Base-by-base conservation (phyloP, 2,888 invertebrate genomes). In the Orthonychiurus folsomi region DNA sequence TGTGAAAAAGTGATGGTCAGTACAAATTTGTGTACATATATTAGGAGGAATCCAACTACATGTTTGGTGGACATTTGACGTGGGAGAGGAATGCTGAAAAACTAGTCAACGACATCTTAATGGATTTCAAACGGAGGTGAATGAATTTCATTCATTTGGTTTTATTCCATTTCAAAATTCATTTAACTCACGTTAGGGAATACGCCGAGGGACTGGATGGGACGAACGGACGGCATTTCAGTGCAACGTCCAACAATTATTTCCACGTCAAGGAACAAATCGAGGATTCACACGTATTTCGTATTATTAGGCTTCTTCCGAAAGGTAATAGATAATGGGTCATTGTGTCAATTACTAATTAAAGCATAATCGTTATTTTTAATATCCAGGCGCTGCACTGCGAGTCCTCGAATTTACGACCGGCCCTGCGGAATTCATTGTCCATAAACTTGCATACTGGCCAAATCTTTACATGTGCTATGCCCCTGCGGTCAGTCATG, bases 231-330 rank as follows among this genome's bases (percentile, higher is more conserved):
- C 37, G 37, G 15, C 9, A 37, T 37, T 37, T 37, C 37, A 9
- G 5, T 5, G 37, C 37, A 5, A 37, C 37, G 15, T 37, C 37
- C 15, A 5, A 9, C 15, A n/a, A 86, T 74, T 86, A 86, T 72
- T 83, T 88, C 73, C 74, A 78, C 1, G 83, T 83, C 1, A 82
- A 82, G 72, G 73, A 80, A 1, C 75, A 78, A 20, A 85, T 89
- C 52, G 78, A 81, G 3, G 69, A 78, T 0, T 86, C 87, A 0
- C 79, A 82, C 65, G 83, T 89, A 0, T 88, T 84, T 73, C 76
- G 82, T 68, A 79, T 87, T 5, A 82, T 90, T 15, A 79, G 81
- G 65, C 77, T 76, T 37, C 81, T 90, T 80, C 90, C 90, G 0
- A 90, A 90, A 77, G 73, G 37, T 37, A 9, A 37, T n/a, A n/a